Evolutionary conservation across 30 jellyfish, hydroid and myxozoan genomes (phyloP).

Genomic region (Nemopilema nomurai): DNA sequence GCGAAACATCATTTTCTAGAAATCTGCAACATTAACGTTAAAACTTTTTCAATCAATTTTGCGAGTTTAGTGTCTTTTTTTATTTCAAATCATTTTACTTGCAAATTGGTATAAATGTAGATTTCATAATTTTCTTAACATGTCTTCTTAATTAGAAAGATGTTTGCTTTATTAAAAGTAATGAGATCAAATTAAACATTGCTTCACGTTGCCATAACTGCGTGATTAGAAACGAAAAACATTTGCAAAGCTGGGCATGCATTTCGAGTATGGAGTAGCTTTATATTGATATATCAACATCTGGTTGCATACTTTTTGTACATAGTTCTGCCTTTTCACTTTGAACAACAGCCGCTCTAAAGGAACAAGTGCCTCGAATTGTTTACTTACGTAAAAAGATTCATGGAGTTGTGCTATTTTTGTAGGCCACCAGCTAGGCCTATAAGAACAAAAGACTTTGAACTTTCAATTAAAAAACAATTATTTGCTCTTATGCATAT

Average conservation of each 20-base stretch:
- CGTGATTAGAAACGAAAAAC: neutral
- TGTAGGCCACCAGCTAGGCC: neutral
- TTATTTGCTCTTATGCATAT: neutral
- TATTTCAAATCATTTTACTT: no score
- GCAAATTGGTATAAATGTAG: no score
- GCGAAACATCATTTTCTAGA: no score
- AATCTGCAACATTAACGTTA: no score
- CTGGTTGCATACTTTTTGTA: neutral
- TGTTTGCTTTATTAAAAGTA: no score
- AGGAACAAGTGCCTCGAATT: neutral
- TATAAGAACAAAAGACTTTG: no score
- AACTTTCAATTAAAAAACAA: neutral
- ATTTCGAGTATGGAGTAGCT: neutral
- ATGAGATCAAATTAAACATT: neutral
- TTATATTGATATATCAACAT: neutral
- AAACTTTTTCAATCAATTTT: no score
- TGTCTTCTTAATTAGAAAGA: no score
- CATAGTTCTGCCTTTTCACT: neutral
- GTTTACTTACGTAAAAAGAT: neutral
- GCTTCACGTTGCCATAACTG: neutral
- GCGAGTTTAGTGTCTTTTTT: no score
- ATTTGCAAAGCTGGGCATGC: neutral
- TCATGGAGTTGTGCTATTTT: neutral
- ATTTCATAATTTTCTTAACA: no score
- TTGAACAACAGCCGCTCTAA: neutral